phyloP scores from a whole-genome alignment of 2,888 invertebrate genomes.

The Drosophila nr. perissopoda region DNA sequence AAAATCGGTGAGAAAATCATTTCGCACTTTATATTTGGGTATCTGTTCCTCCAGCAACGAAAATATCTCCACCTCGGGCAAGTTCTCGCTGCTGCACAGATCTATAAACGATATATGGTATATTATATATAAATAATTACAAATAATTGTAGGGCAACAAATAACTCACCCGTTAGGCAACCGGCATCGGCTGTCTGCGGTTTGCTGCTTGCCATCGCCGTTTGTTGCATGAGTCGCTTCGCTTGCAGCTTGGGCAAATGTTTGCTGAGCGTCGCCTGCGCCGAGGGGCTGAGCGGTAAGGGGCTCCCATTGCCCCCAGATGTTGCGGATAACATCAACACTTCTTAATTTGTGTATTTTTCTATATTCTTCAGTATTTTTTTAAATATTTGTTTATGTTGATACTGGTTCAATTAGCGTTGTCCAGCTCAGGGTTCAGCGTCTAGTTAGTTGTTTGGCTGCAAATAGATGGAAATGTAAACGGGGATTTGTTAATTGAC shows the following conservation, averaged over 20 bases:
- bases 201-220: constrained; percentile 42
- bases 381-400: neutral
- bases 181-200: constrained; percentile 82
- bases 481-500: constrained; percentile 60
- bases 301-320: constrained; percentile 80
- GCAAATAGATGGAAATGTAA: constrained; percentile 42
- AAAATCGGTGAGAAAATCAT: constrained; percentile 96
- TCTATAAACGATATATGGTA: constrained; percentile 86
- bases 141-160: neutral
- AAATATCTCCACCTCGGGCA: constrained; percentile 98
- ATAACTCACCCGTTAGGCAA: constrained; percentile 83
- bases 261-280: constrained; percentile 85
- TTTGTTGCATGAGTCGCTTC: constrained; percentile 80
- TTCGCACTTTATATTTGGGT: constrained; percentile 96
- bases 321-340: constrained; percentile 79
- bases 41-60: constrained; percentile 97
- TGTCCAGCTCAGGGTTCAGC: constrained; percentile 16
- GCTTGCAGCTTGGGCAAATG: constrained; percentile 84
- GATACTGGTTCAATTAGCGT: constrained; percentile 28
- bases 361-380: constrained; percentile 2
- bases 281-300: constrained; percentile 84
- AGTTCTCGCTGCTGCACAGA: constrained; percentile 95
- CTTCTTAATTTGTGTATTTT: constrained; percentile 7
- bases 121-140: constrained; percentile 9
- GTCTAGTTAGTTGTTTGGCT: constrained; percentile 56